Evolutionary conservation across 2,113 vertebrate species (phyloP).

Genomic region (Apeltes quadracus): DNA sequence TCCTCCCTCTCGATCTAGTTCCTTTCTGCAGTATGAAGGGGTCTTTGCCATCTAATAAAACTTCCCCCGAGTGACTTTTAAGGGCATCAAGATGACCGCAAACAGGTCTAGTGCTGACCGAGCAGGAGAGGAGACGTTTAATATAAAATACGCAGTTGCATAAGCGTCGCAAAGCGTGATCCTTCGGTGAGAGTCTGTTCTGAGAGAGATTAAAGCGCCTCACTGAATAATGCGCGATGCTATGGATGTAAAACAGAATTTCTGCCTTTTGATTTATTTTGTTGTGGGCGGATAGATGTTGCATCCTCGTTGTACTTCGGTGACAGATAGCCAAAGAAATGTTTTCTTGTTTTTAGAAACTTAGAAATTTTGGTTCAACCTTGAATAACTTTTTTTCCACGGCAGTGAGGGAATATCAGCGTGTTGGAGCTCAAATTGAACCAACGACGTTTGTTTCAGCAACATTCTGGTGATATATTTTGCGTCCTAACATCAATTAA

Average conservation of each 20-base stretch:
- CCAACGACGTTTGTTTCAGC: background rate
- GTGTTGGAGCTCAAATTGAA: background rate
- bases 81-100: slow-evolving; percentile 2
- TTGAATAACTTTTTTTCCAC: background rate
- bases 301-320: background rate
- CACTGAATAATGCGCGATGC: background rate
- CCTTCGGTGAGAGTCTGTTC: background rate
- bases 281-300: background rate
- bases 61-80: slow-evolving; percentile 8
- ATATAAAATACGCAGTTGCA: background rate
- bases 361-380: background rate
- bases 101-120: background rate
- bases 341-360: background rate
- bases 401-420: no score
- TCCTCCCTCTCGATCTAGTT: background rate
- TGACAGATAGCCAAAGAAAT: background rate
- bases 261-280: background rate
- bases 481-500: slow-evolving; percentile 25
- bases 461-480: background rate
- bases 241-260: background rate
- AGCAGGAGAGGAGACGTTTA: background rate
- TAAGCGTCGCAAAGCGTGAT: background rate
- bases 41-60: slow-evolving; percentile 9
- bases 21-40: background rate
- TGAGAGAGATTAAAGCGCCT: background rate